Conservation (phyloP, 2,113 vertebrate species). For the Diphyllodes magnificus region DNA sequence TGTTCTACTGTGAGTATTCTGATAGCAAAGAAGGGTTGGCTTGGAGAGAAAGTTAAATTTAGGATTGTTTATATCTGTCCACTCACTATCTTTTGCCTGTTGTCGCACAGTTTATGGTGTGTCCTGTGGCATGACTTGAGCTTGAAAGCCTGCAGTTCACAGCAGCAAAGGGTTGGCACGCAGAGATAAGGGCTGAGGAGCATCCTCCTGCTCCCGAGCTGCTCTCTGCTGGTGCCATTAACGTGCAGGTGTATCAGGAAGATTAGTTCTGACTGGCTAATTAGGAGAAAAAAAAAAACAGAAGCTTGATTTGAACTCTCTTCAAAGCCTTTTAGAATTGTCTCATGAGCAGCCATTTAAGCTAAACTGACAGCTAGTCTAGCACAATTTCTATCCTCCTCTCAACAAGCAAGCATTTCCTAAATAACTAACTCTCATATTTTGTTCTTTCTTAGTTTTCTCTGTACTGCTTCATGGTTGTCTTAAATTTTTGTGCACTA, state of each 20-base stretch:
- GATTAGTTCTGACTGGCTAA: background rate
- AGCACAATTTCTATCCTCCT: background rate
- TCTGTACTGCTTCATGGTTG: background rate
- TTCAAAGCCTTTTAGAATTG: background rate
- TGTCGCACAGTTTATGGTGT: background rate
- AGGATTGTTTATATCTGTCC: background rate
- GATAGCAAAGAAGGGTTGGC: background rate
- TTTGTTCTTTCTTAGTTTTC: background rate
- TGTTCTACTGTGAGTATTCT: background rate
- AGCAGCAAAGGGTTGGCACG: background rate
- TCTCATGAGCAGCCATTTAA: background rate
- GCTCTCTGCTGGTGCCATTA: background rate
- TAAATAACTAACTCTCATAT: background rate
- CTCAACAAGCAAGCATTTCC: background rate
- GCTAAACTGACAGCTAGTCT: background rate
- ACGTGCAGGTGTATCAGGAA: background rate
- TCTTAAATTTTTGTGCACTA: background rate
- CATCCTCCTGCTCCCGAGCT: background rate
- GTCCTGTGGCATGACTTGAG: background rate
- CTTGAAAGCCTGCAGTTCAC: background rate
- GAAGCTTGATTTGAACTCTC: background rate
- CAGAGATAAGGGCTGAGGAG: background rate
- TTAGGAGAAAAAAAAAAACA: accelerated
- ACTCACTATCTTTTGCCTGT: background rate
- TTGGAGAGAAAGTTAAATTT: background rate